Percentiles rank a stretch among this genome's conserved stretches.
Conservation (phyloP, 2,797 vertebrate species). For the Spinus olivaceus region DNA sequence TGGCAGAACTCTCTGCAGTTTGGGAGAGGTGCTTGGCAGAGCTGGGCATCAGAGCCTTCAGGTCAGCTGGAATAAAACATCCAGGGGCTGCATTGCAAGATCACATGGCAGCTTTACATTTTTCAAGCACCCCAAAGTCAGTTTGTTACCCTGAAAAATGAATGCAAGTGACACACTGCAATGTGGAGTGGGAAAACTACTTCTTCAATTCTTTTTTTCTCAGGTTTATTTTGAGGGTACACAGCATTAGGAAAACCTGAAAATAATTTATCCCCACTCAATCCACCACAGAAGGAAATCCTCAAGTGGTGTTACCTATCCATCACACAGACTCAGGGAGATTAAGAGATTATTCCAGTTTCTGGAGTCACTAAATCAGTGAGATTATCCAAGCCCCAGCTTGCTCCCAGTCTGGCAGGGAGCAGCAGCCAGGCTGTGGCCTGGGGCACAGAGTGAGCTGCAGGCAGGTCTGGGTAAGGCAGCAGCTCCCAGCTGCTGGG, state of each 20-base stretch:
- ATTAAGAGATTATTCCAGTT: neutral
- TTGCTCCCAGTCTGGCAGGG: neutral
- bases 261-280: neutral
- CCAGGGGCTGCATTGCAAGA: fast-evolving
- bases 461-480: neutral
- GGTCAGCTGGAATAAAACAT: neutral
- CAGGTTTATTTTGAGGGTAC: neutral
- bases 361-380: neutral
- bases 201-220: neutral
- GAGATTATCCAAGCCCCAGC: neutral
- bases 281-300: neutral
- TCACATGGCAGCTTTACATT: neutral
- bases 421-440: neutral
- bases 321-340: neutral
- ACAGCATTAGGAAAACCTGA: neutral
- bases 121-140: neutral
- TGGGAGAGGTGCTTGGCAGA: neutral
- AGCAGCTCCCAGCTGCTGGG: neutral
- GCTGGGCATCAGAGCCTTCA: neutral
- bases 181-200: neutral
- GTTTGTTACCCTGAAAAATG: neutral
- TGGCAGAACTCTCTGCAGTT: neutral
- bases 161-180: neutral
- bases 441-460: neutral
- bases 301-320: neutral